A percentile compares a stretch with the other conserved stretches of the same genome.
These are phyloP conservation scores for Notocelia uddmanniana DNA, from an alignment of 2,888 invertebrate species.

Conservation along the genomic window DNA sequence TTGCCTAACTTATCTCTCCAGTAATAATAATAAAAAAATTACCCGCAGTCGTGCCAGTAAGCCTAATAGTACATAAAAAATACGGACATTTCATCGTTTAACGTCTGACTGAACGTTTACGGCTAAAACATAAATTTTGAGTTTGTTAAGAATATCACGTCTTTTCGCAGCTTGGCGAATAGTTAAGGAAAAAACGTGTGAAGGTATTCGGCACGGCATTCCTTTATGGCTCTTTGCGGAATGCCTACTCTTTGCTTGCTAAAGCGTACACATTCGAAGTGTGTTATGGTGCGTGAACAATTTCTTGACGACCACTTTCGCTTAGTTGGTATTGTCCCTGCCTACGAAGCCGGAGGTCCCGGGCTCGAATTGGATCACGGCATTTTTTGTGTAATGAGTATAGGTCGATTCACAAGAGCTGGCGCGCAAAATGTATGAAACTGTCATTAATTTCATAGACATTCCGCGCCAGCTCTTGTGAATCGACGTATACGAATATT, in stretches of 20 bases:
- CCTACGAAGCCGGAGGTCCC: too few relatives aligned
- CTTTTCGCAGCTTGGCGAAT: slow-evolving; percentile 28
- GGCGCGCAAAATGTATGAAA: too few relatives aligned
- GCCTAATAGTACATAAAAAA: slow-evolving; percentile 74
- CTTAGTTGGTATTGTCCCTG: too few relatives aligned
- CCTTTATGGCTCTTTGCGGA: slow-evolving; percentile 4
- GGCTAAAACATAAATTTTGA: slow-evolving; percentile 53
- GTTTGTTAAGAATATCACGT: slow-evolving; percentile 53
- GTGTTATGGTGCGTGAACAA: slow-evolving; percentile 22
- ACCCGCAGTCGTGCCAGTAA: slow-evolving; percentile 63
- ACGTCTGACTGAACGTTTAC: slow-evolving; percentile 66
- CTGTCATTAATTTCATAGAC: too few relatives aligned
- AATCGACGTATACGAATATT: too few relatives aligned
- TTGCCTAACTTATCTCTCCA: slow-evolving; percentile 59
- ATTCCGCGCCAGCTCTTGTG: too few relatives aligned
- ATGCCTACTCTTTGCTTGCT: slow-evolving; percentile 14
- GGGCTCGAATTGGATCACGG: too few relatives aligned
- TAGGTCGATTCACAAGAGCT: too few relatives aligned
- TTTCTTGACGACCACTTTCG: slow-evolving; percentile 7
- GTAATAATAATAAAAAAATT: slow-evolving; percentile 70
- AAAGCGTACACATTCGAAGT: slow-evolving; percentile 20
- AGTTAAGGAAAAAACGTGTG: slow-evolving; percentile 20
- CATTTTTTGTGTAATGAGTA: too few relatives aligned
- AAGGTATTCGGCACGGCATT: slow-evolving; percentile 8
- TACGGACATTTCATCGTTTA: slow-evolving; percentile 68